Evolutionary conservation across 2,888 invertebrate species (phyloP).

Genomic region (Poecilus cupreus): DNA sequence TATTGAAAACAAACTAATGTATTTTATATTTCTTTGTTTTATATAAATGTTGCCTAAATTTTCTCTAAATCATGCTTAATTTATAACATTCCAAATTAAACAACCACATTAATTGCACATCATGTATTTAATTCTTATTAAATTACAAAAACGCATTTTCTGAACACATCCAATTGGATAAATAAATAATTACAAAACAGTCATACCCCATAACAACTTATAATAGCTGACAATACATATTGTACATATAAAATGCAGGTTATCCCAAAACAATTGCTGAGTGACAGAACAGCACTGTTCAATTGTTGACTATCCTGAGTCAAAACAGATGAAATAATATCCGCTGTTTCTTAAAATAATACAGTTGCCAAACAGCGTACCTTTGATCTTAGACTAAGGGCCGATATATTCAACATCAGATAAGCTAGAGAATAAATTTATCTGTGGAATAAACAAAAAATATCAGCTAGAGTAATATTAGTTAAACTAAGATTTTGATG

Average conservation of each 20-base stretch:
- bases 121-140: constrained; percentile 10
- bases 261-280: too few species aligned
- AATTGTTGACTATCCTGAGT: too few species aligned
- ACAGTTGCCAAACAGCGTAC: background rate
- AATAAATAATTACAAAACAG: background rate
- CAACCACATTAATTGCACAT: background rate
- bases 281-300: too few species aligned
- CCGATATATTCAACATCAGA: too few species aligned
- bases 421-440: too few species aligned
- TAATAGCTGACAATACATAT: background rate
- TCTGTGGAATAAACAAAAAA: too few species aligned
- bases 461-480: too few species aligned
- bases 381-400: background rate
- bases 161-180: constrained; percentile 7
- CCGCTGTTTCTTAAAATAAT: background rate
- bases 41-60: too few species aligned
- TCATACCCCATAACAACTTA: background rate
- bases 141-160: constrained; percentile 21
- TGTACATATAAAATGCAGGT: too few species aligned
- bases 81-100: background rate
- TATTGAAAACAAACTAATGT: constrained; percentile 54
- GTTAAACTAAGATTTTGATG: too few species aligned
- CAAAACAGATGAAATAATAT: too few species aligned
- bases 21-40: constrained; percentile 30
- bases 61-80: too few species aligned